These are phyloP conservation scores for Apocrypta bakeri DNA, from an alignment of 1,140 invertebrate genomes.

Conservation along the genomic window DNA sequence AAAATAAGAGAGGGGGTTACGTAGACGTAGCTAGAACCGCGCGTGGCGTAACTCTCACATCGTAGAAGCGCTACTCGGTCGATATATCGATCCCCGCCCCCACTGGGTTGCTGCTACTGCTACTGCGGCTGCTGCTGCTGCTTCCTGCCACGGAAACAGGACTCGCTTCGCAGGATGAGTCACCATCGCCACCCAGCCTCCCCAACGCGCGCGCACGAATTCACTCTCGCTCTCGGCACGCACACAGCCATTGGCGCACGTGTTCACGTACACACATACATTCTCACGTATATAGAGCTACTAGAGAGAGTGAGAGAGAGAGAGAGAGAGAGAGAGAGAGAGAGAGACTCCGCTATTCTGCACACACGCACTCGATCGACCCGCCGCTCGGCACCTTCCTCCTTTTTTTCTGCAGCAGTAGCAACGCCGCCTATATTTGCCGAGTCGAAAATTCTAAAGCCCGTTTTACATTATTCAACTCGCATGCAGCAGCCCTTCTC, in stretches of 20 bases:
- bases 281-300: background rate
- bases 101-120: constrained; percentile 55
- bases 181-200: constrained; percentile 66
- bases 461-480: constrained; percentile 66
- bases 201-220: constrained; percentile 39
- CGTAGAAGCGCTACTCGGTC: constrained; percentile 70
- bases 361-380: constrained; percentile 69
- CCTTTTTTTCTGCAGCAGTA: constrained; percentile 54
- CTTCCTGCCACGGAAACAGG: constrained; percentile 74
- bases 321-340: too few species aligned
- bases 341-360: constrained; percentile 50
- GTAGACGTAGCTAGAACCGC: constrained; percentile 53
- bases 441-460: constrained; percentile 67
- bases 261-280: constrained; percentile 44
- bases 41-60: constrained; percentile 62
- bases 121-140: constrained; percentile 51
- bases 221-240: constrained; percentile 54
- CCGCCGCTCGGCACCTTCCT: constrained; percentile 66
- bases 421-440: constrained; percentile 55
- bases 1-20: constrained; percentile 48
- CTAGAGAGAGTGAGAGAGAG: background rate
- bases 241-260: constrained; percentile 61
- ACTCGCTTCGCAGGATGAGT: constrained; percentile 71
- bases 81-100: constrained; percentile 75
- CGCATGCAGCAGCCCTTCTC: constrained; percentile 12